Percentiles rank a stretch among this genome's conserved stretches.
Evolutionary conservation across 1,140 invertebrate species (phyloP).

Genomic region (Formica selysi): DNA sequence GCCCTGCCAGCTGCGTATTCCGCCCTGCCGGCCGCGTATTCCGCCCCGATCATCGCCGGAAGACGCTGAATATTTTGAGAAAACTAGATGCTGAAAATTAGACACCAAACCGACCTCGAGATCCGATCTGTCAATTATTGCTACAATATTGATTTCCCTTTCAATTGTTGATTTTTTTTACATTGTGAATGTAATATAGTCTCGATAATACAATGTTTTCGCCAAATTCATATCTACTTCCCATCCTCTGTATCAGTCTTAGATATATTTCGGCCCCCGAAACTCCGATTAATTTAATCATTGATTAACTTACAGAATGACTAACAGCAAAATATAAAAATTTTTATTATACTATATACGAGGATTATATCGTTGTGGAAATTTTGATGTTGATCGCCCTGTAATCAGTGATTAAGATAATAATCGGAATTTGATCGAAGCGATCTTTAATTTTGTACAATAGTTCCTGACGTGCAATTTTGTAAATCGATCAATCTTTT

Average conservation of each 20-base stretch:
- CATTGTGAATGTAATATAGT: not conserved
- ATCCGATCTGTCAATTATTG: not conserved
- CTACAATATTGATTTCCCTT: not conserved
- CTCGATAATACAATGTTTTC: not conserved
- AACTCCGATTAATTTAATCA: too few relatives aligned
- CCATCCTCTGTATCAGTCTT: not conserved
- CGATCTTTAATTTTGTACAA: too few relatives aligned
- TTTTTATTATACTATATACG: too few relatives aligned
- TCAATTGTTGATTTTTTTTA: not conserved
- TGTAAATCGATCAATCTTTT: not conserved
- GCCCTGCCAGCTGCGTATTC: slow-evolving; percentile 59
- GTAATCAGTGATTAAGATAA: too few relatives aligned
- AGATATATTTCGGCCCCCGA: too few relatives aligned
- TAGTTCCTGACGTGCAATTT: not conserved
- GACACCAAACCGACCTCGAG: not conserved
- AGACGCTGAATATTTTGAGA: slow-evolving; percentile 70
- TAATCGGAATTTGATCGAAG: too few relatives aligned
- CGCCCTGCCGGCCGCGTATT: not conserved
- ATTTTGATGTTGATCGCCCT: too few relatives aligned
- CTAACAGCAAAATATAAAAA: too few relatives aligned
- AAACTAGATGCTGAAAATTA: not conserved
- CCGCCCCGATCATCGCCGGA: slow-evolving; percentile 70
- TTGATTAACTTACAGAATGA: too few relatives aligned
- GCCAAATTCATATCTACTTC: not conserved
- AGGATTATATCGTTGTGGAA: too few relatives aligned